Evolutionary conservation across 2,113 vertebrate genomes (phyloP).

Genomic region (Mola mola): DNA sequence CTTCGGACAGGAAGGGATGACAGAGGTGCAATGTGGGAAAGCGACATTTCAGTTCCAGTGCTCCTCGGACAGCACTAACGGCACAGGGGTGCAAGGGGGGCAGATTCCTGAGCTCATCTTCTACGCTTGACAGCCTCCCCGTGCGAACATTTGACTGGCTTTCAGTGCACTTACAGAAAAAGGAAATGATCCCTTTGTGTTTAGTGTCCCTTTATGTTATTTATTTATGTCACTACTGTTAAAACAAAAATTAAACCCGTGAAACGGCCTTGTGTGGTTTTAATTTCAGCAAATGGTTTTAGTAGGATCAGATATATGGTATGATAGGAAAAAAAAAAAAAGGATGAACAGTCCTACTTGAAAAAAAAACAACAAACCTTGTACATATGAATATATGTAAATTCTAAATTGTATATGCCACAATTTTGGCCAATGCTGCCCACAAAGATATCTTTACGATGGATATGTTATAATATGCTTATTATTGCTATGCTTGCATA

Average conservation of each 20-base stretch:
- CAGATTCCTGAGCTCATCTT: slow-evolving; percentile 98
- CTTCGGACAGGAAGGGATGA: slow-evolving; percentile 98
- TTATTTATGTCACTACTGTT: slow-evolving; percentile 66
- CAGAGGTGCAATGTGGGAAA: slow-evolving; percentile 97
- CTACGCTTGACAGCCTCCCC: slow-evolving; percentile 86
- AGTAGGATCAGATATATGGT: slow-evolving; percentile 45
- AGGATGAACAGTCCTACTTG: too few species aligned
- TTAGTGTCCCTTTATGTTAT: slow-evolving; percentile 52
- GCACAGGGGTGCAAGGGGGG: slow-evolving; percentile 95
- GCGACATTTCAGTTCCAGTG: slow-evolving; percentile 98
- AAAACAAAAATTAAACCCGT: slow-evolving; percentile 26
- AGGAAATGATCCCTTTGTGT: slow-evolving; percentile 47
- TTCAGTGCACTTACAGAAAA: slow-evolving; percentile 45
- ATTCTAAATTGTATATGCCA: slow-evolving; percentile 71
- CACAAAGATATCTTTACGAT: slow-evolving; percentile 68
- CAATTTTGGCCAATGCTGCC: slow-evolving; percentile 50
- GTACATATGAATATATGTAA: slow-evolving; percentile 76
- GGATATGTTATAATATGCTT: slow-evolving; percentile 73
- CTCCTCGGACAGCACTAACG: slow-evolving; percentile 97
- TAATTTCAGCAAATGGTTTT: slow-evolving; percentile 45
- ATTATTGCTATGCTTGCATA: slow-evolving; percentile 77
- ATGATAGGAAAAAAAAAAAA: slow-evolving; percentile 31
- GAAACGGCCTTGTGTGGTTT: slow-evolving; percentile 42
- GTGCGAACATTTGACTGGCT: slow-evolving; percentile 15
- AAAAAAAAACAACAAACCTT: slow-evolving; percentile 39